Conservation (phyloP, 2,797 vertebrate genomes). For the Myiotriccus ornatus region DNA sequence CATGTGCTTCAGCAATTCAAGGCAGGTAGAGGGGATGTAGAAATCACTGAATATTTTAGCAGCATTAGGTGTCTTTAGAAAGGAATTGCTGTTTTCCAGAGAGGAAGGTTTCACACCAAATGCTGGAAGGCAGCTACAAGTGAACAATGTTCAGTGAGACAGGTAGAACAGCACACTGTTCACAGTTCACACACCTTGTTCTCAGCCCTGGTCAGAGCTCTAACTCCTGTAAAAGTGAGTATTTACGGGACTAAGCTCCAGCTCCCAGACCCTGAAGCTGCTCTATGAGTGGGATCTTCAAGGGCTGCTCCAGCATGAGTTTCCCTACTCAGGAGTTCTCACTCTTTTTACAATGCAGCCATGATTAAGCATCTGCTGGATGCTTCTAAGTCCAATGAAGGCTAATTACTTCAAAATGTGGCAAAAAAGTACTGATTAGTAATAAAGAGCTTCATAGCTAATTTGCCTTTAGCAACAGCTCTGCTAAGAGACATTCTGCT, state of each 20-base stretch:
- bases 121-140: not conserved
- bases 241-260: not conserved
- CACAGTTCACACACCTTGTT: not conserved
- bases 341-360: not conserved
- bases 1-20: fast-evolving
- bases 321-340: not conserved
- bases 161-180: not conserved
- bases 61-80: not conserved
- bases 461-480: not conserved
- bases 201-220: not conserved
- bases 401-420: not conserved
- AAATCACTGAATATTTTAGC: not conserved
- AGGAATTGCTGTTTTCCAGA: not conserved
- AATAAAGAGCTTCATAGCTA: not conserved
- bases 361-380: constrained; percentile 37
- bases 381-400: not conserved
- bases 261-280: not conserved
- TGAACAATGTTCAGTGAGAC: fast-evolving
- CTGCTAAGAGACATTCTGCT: not conserved
- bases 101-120: not conserved
- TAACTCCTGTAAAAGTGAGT: not conserved
- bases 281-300: not conserved
- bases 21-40: not conserved
- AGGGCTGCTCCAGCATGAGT: not conserved
- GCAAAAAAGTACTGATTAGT: not conserved